Conservation (phyloP, 1,140 invertebrate genomes). For the Ephestia elutella region DNA sequence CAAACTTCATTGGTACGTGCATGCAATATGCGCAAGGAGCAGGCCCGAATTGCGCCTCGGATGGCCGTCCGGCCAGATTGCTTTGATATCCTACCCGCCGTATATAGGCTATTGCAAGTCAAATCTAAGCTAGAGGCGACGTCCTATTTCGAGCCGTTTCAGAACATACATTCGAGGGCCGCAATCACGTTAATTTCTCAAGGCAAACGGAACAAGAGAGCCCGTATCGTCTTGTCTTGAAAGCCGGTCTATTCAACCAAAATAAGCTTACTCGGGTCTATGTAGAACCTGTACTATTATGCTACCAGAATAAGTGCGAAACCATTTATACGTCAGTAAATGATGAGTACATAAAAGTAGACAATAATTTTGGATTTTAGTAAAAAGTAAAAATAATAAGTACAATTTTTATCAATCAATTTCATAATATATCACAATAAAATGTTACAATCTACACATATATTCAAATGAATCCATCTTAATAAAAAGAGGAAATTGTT, state of each 20-base stretch:
- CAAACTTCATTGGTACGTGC: conserved; percentile 73
- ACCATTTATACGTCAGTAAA: too few species aligned
- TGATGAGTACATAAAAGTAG: too few species aligned
- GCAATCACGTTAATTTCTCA: conserved; percentile 65
- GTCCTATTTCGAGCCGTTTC: conserved; percentile 29
- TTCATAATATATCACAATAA: too few species aligned
- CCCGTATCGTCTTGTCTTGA: conserved; percentile 5
- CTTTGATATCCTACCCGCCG: conserved; percentile 57
- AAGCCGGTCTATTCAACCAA: conserved; percentile 9
- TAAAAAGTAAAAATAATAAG: too few species aligned
- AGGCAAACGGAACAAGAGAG: conserved; percentile 22
- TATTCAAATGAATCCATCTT: too few species aligned
- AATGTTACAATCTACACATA: too few species aligned
- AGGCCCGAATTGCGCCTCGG: conserved; percentile 56
- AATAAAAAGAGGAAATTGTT: conserved; percentile 2
- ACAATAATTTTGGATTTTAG: too few species aligned
- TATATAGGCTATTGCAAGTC: conserved; percentile 50
- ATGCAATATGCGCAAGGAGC: conserved; percentile 72
- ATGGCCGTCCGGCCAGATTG: conserved; percentile 43
- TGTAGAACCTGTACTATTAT: not conserved
- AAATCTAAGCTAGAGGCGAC: conserved; percentile 44
- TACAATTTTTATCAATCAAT: too few species aligned
- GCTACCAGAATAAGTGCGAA: not conserved
- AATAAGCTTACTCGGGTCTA: not conserved
- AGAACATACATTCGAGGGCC: conserved; percentile 25